Conservation (phyloP, 2,888 invertebrate species). For the Bibio marci region DNA sequence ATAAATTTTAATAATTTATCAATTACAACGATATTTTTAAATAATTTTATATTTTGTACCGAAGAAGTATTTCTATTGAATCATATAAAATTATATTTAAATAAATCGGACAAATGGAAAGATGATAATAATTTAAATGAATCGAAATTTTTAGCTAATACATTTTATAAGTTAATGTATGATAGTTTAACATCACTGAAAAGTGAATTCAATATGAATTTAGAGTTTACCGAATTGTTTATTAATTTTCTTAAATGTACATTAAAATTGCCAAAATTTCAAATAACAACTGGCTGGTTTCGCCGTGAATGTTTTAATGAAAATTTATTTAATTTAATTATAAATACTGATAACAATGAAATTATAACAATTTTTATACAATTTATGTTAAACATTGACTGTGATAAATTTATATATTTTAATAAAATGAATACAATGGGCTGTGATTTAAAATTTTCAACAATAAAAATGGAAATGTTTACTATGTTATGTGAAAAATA, state of each 20-base stretch:
- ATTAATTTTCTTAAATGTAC: background rate
- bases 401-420: no score
- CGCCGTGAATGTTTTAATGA: background rate
- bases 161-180: background rate
- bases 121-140: background rate
- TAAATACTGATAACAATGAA: no score
- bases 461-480: no score
- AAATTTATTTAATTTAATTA: background rate
- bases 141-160: background rate
- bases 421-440: no score
- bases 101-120: background rate
- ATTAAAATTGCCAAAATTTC: background rate
- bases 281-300: background rate
- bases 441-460: no score
- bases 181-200: background rate
- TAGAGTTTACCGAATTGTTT: background rate
- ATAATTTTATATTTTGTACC: conserved; percentile 28
- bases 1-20: conserved; percentile 24
- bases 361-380: no score
- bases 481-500: no score
- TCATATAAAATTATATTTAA: conserved; percentile 24
- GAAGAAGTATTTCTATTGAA: conserved; percentile 31
- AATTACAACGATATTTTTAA: conserved; percentile 26
- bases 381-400: no score
- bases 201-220: background rate